Conservation (phyloP, 2,797 vertebrate genomes). For the Antrozous pallidus region DNA sequence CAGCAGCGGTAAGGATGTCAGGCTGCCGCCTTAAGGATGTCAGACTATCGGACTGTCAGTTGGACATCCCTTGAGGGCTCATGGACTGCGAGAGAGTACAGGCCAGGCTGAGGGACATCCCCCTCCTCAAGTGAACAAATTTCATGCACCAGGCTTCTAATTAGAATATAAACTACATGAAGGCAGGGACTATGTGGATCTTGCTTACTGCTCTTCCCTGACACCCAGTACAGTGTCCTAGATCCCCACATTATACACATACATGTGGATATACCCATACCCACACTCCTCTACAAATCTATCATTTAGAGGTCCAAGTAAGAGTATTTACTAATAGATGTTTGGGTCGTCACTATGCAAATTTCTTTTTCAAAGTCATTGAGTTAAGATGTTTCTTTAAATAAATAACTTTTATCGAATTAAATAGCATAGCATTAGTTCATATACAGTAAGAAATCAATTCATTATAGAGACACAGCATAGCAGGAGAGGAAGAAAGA, state of each 20-base stretch:
- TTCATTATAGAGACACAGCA: neutral
- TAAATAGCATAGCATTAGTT: neutral
- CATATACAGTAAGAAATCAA: neutral
- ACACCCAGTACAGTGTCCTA: neutral
- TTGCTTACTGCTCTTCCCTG: neutral
- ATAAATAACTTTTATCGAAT: constrained; percentile 27
- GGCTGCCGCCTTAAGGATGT: no score
- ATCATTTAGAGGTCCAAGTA: neutral
- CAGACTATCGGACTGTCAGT: no score
- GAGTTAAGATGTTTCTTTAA: constrained; percentile 30
- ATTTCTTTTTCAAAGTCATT: constrained; percentile 15
- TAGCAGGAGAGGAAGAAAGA: neutral
- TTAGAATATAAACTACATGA: neutral
- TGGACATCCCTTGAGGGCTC: no score
- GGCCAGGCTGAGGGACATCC: no score
- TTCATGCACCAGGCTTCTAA: no score
- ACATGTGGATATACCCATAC: no score
- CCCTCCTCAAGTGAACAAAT: no score
- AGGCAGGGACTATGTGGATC: neutral
- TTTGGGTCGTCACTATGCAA: neutral
- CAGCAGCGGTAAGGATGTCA: no score
- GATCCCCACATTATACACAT: neutral
- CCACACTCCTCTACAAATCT: neutral
- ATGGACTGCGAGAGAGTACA: no score
- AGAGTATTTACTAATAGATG: neutral